Evolutionary conservation across 1,140 invertebrate genomes (phyloP), one percentile per base, ranked within the genome.

Genomic region (Delia radicum): DNA sequence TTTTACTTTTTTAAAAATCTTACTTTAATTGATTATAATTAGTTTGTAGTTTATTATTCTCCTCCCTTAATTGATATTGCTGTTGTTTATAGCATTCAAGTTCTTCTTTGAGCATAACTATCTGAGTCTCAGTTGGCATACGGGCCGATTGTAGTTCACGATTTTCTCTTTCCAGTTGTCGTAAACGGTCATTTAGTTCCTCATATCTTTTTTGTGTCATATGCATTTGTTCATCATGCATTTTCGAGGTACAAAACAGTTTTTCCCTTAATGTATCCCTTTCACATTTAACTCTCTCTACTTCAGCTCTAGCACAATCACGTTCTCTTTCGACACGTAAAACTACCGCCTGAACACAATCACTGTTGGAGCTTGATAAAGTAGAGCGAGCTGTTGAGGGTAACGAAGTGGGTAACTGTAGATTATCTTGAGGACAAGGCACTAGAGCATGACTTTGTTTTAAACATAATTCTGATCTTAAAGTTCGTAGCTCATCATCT

Each of bases 321-420:
- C 82, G 78, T 74, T 86, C 85, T 0, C 82, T 79, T 73, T 86
- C 85, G 0, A 81, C 74, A 13, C 84, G 77, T 3, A 62, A 76
- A 21, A 86, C 82, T 26, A 80, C 78, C 0, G 85, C 82, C 21
- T 86, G 83, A 0, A 86, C 82, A 29, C 83, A 85, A 24, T 85
- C 80, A 71, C 80, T 84, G 13, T 21, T 65, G 0, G 72, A 24
- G 37, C 28, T 55, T 26, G 67, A 42, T 1, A n/a, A 7, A 26
- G 65, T 24, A 18, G 76, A 77, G 12, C 76, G 74, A 26, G 73
- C 76, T 15, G 65, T 63, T 1, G 61, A 33, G 26, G 69, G 75
- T 10, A 55, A 24, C 1, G 46, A 62, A 6, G 63, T n/a, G 12
- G 10, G 10, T 10, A 18, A 21, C 33, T 37, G 33, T 69, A 48